A percentile compares a stretch with the other conserved stretches of the same genome.
phyloP scores from a whole-genome alignment of 2,113 vertebrate genomes.

The Parus major region DNA sequence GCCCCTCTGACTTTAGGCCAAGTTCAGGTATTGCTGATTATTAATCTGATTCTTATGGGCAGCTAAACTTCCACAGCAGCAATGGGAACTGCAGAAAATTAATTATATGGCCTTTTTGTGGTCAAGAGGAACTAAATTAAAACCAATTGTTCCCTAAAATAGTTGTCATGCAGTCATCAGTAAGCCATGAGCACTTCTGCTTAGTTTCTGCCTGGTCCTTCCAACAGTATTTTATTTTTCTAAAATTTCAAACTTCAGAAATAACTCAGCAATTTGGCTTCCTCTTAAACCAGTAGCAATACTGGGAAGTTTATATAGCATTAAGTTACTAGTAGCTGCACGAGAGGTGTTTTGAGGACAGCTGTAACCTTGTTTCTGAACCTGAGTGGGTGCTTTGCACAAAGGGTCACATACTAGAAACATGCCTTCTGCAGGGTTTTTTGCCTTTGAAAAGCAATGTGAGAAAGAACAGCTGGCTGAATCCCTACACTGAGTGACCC shows the following conservation, averaged over 20 bases:
- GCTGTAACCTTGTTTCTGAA: not conserved
- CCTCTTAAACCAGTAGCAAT: not conserved
- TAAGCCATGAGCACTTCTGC: not conserved
- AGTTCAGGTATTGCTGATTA: not conserved
- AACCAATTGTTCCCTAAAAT: not conserved
- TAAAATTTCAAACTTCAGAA: not conserved
- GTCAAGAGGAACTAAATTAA: not conserved
- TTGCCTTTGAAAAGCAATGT: not conserved
- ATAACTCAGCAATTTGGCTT: not conserved
- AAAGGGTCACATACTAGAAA: not conserved
- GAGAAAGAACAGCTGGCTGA: not conserved
- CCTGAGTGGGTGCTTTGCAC: not conserved
- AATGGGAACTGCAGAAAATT: not conserved
- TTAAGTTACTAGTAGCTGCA: not conserved
- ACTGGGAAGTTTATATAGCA: not conserved
- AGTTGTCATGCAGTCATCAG: accelerated
- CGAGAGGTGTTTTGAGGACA: not conserved
- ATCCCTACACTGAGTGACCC: not conserved
- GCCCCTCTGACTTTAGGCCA: not conserved
- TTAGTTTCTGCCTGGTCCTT: not conserved
- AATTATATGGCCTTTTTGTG: not conserved
- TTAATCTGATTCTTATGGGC: not conserved
- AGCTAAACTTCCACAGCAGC: not conserved
- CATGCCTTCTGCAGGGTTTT: accelerated
- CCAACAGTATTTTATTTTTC: not conserved